phyloP scores from a whole-genome alignment of 2,797 vertebrate species.

The Hephaestus fuliginosus region DNA sequence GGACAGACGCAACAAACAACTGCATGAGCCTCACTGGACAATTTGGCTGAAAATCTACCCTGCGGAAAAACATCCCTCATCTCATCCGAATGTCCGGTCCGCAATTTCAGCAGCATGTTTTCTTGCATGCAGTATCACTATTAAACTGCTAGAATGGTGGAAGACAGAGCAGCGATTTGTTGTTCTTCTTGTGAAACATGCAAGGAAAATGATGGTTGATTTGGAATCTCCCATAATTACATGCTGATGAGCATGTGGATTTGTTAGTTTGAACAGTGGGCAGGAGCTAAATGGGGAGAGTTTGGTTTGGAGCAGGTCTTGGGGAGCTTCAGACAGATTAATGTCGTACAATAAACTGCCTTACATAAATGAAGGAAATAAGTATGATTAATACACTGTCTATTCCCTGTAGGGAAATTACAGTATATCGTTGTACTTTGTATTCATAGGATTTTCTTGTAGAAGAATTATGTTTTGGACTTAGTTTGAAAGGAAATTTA shows the following conservation, averaged over 20 bases:
- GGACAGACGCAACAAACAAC: conserved; percentile 62
- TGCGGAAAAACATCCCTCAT: conserved; percentile 58
- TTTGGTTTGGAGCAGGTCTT: conserved; percentile 54
- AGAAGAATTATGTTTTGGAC: conserved; percentile 31
- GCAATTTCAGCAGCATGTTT: conserved; percentile 47
- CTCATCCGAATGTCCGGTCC: conserved; percentile 40
- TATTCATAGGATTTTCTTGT: conserved; percentile 21
- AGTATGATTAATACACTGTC: conserved; percentile 39
- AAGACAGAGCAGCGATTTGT: conserved; percentile 39
- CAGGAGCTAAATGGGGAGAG: conserved; percentile 43
- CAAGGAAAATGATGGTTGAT: conserved; percentile 71
- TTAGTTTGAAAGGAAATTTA: conserved; percentile 18
- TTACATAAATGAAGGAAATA: conserved; percentile 36
- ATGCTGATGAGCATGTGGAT: conserved; percentile 47
- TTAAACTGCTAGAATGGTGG: conserved; percentile 2
- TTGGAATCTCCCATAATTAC: conserved; percentile 62
- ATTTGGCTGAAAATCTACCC: conserved; percentile 56
- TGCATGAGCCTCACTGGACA: conserved; percentile 29
- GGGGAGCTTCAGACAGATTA: conserved; percentile 52
- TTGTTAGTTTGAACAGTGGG: conserved; percentile 49
- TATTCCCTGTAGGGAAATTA: conserved; percentile 21
- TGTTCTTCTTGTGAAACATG: conserved; percentile 48
- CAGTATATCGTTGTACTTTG: neutral
- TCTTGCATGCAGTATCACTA: conserved; percentile 35
- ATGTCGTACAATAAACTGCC: conserved; percentile 35